Evolutionary conservation across 1,140 invertebrate genomes (phyloP).

Genomic region (Trigoniulus corallinus): DNA sequence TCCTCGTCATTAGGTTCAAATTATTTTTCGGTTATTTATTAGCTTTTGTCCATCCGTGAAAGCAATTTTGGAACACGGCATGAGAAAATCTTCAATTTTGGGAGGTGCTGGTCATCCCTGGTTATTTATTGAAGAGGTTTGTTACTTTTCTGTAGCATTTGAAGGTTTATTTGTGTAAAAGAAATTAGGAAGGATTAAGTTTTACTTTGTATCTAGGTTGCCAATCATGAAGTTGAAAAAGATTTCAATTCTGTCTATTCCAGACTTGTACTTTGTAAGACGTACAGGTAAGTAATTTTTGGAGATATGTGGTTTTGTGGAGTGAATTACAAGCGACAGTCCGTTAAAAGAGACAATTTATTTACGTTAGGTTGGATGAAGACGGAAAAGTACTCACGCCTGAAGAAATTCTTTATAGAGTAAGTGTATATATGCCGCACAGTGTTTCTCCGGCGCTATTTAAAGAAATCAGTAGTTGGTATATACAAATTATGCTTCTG

Average conservation of each 20-base stretch:
- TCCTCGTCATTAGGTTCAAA: not conserved
- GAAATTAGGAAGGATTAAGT: not conserved
- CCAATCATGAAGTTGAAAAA: conserved; percentile 86
- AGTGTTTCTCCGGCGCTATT: too few relatives aligned
- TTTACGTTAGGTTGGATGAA: conserved; percentile 57
- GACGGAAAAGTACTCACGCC: conserved; percentile 97
- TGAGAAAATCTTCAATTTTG: conserved; percentile 66
- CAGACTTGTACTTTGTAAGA: conserved; percentile 90
- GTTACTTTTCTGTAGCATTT: not conserved
- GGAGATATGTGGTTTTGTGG: too few relatives aligned
- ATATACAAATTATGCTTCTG: not conserved
- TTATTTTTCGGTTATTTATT: conserved; percentile 3
- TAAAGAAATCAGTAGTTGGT: not conserved
- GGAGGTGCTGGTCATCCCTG: conserved; percentile 93
- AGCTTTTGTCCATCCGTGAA: conserved; percentile 80
- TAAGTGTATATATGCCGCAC: not conserved
- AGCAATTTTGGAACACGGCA: conserved; percentile 87
- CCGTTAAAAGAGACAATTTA: too few relatives aligned
- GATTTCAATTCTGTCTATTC: conserved; percentile 98
- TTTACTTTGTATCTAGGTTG: conserved; percentile 34
- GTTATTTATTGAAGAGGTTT: conserved; percentile 90
- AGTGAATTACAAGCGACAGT: too few relatives aligned
- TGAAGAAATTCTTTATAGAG: conserved; percentile 58
- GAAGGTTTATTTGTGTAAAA: not conserved
- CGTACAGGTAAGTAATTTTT: conserved; percentile 50